Conservation (phyloP, 2,113 vertebrate species). For the Odontophorus gujanensis region DNA sequence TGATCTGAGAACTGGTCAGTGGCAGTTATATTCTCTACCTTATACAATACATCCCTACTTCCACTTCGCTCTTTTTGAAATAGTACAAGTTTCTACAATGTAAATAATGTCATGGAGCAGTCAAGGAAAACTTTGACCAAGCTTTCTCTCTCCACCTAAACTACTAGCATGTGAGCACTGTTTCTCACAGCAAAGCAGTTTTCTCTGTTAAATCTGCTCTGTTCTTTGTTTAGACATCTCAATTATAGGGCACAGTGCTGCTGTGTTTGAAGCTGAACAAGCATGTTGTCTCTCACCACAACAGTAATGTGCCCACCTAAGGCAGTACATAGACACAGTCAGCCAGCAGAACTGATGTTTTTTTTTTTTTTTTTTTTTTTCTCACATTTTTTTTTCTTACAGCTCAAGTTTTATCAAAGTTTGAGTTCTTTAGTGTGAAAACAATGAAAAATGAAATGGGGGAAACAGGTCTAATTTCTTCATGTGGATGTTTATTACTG, state of each 20-base stretch:
- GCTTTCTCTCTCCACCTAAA: not conserved
- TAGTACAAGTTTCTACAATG: not conserved
- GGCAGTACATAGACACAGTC: not conserved
- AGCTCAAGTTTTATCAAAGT: not conserved
- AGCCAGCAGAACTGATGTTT: not conserved
- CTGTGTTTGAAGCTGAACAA: not conserved
- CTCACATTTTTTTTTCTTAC: too few species aligned
- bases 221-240: not conserved
- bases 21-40: too few species aligned
- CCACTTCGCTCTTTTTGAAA: not conserved
- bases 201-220: not conserved
- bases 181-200: not conserved
- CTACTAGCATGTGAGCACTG: rapidly evolving
- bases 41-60: not conserved
- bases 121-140: too few species aligned
- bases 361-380: not conserved
- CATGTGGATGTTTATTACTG: rapidly evolving
- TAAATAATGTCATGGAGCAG: not conserved
- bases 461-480: not conserved
- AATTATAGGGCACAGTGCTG: not conserved
- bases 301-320: rapidly evolving
- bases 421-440: not conserved
- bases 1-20: too few species aligned
- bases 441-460: too few species aligned
- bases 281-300: rapidly evolving